Evolutionary conservation across 2,888 invertebrate species (phyloP).

Genomic region (Conchocele bisecta): DNA sequence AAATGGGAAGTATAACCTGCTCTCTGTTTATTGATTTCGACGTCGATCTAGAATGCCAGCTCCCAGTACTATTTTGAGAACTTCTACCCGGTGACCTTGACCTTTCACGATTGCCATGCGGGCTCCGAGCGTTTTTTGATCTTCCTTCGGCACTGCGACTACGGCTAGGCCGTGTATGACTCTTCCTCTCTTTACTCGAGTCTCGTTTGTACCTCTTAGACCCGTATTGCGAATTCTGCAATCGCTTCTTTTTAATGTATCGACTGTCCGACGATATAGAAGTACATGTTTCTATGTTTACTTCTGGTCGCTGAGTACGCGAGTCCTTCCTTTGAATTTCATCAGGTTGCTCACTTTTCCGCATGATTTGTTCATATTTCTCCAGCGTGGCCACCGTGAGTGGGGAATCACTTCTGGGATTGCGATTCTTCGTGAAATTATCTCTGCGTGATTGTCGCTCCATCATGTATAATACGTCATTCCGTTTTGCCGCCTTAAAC

Average conservation of each 20-base stretch:
- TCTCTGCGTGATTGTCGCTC: constrained; percentile 45
- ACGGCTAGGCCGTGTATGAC: constrained; percentile 40
- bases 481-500: constrained; percentile 26
- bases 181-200: constrained; percentile 41
- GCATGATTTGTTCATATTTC: constrained; percentile 51
- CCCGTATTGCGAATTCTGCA: constrained; percentile 49
- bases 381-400: constrained; percentile 48
- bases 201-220: constrained; percentile 56
- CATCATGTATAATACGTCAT: constrained; percentile 5
- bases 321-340: constrained; percentile 12
- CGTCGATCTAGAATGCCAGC: constrained; percentile 29
- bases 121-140: constrained; percentile 11
- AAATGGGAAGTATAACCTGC: constrained; percentile 55
- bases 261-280: constrained; percentile 34
- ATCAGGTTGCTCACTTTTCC: constrained; percentile 31
- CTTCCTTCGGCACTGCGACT: constrained; percentile 49
- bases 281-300: constrained; percentile 43
- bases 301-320: constrained; percentile 30
- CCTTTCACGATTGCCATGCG: constrained; percentile 21
- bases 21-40: constrained; percentile 40
- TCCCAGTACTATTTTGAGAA: neutral
- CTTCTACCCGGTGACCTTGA: constrained; percentile 26
- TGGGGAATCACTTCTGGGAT: constrained; percentile 58
- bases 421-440: constrained; percentile 43
- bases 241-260: constrained; percentile 48